Base-by-base conservation (phyloP, 2,113 vertebrate genomes). In the Anhinga rufa region DNA sequence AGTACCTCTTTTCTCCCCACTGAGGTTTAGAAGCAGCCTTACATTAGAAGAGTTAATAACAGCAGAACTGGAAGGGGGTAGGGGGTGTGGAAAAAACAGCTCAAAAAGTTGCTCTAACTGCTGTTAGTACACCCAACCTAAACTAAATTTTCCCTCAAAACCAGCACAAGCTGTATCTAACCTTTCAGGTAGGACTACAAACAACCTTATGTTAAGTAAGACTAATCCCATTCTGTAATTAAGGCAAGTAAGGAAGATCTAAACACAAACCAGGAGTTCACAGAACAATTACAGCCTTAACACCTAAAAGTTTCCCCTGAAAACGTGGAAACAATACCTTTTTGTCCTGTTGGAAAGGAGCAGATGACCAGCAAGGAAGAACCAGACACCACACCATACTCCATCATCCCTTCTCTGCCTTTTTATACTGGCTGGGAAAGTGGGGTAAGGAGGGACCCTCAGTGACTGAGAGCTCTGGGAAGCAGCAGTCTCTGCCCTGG, bases 301-400 rank as follows among this genome's bases (percentile, higher is more conserved):
- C 4, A 60, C 2, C 38, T 2, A 0, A 44, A 71, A 34, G 9
- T 17, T 61, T 36, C 58, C 58, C 3, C n/a, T 2, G 0, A 55
- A 75, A n/a, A 17, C 0, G 4, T 24, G 9, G 72, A 3, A 42
- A 0, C 21, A 40, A 1, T 3, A 64, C 70, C 61, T 79, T 36
- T 12, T 4, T 12, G 2, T 10, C 38, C 22, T 74, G 5, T 2
- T 8, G 1, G 2, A 52, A 0, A 0, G 0, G 0, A 46, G 1
- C 32, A 88, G 2, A 2, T 0, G 0, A 16, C 0, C 58, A 86
- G 0, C 17, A 87, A 46, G 0, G 0, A 13, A 32, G 0, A 32
- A 3, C 0, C 44, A 77, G 0, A 0, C 46, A 77, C 25, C 52
- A 57, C 58, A 77, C 8, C 58, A 62, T 12, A 0, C 1, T 2